Percentiles rank a stretch among this genome's conserved stretches.
Evolutionary conservation across 2,888 invertebrate species (phyloP).

Genomic region (Nemurella pictetii): DNA sequence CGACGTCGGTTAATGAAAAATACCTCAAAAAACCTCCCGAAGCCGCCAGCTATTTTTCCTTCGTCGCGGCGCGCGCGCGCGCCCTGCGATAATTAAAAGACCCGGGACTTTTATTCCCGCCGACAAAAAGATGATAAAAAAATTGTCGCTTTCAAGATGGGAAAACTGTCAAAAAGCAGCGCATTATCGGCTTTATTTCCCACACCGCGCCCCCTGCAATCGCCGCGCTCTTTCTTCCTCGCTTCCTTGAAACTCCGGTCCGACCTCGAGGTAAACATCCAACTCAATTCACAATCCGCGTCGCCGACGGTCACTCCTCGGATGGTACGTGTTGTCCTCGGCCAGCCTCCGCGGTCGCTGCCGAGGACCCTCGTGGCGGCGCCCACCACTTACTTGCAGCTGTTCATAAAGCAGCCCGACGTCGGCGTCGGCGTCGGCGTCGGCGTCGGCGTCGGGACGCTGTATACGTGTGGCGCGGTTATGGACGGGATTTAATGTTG

Average conservation of each 20-base stretch:
- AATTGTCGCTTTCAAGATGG: background rate
- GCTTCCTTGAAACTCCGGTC: too few species aligned
- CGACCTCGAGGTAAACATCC: too few species aligned
- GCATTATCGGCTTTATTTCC: too few species aligned
- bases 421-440: background rate
- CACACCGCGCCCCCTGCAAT: too few species aligned
- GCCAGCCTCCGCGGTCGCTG: too few species aligned
- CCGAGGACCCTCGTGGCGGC: too few species aligned
- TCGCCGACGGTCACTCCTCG: too few species aligned
- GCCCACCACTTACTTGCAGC: background rate
- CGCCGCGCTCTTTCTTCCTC: too few species aligned
- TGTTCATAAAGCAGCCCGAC: background rate
- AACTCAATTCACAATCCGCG: too few species aligned
- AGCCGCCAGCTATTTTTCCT: background rate
- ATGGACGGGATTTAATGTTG: background rate
- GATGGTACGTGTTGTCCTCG: too few species aligned
- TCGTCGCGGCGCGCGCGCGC: background rate
- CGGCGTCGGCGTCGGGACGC: background rate
- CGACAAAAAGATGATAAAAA: background rate
- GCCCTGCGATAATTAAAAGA: conserved; percentile 3
- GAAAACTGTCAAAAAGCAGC: background rate
- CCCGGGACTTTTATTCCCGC: background rate
- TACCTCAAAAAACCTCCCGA: background rate
- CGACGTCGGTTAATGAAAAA: conserved; percentile 25
- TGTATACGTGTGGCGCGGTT: background rate